These are phyloP conservation scores for Leiothrix lutea DNA, from an alignment of 2,113 vertebrate species.

Conservation along the genomic window DNA sequence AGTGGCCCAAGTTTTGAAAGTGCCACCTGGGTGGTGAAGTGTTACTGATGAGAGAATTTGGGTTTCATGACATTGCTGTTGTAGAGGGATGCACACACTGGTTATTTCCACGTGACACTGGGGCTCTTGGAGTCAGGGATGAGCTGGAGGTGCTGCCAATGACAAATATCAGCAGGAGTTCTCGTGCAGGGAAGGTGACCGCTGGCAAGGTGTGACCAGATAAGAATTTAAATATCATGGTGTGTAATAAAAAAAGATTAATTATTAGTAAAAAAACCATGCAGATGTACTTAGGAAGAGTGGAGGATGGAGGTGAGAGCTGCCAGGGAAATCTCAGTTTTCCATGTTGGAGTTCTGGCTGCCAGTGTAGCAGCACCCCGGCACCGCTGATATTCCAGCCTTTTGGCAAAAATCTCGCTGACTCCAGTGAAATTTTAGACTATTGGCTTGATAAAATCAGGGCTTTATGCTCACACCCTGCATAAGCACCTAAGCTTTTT, in stretches of 20 bases:
- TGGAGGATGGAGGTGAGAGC: neutral
- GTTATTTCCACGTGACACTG: rapidly evolving
- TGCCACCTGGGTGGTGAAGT: rapidly evolving
- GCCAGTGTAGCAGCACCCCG: rapidly evolving
- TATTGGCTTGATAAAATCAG: neutral
- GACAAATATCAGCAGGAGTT: neutral
- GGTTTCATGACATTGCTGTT: rapidly evolving
- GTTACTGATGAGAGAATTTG: neutral
- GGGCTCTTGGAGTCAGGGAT: neutral
- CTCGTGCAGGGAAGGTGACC: rapidly evolving
- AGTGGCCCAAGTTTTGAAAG: neutral
- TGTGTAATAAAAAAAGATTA: neutral
- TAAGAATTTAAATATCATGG: neutral
- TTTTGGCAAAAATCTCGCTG: neutral
- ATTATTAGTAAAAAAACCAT: neutral
- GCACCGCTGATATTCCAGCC: neutral
- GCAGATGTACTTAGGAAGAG: neutral
- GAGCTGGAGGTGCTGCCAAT: neutral
- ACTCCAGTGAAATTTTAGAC: neutral
- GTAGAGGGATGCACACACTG: neutral
- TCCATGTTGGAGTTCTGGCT: rapidly evolving
- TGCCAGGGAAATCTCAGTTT: neutral
- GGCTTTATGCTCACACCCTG: neutral
- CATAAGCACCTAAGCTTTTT: neutral
- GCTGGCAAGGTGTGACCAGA: neutral